Base-by-base conservation (phyloP, 2,797 vertebrate species). In the Pteronotus mesoamericanus region DNA sequence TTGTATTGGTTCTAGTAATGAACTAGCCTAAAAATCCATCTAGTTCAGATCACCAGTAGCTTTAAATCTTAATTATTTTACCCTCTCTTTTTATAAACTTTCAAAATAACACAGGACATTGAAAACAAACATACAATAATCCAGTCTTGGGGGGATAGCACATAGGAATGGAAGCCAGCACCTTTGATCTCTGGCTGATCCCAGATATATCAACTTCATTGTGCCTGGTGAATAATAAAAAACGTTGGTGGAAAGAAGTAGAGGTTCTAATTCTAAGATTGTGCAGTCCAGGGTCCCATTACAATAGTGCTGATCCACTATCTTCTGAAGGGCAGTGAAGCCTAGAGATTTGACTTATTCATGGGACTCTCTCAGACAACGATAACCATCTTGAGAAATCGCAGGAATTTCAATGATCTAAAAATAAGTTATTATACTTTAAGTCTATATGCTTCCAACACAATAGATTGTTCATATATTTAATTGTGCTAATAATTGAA, bases 381-480 rank as follows among this genome's bases (percentile, higher is more conserved):
- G 32, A 61, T 11, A 18, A 69, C 6, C 34, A 29, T 37, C 68
- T 91, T 57, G 24, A 71, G 75, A 91, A 91, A 4, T 77, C n/a
- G 26, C 86, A n/a, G 57, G 84, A 87, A 93, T 37, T 71, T 26
- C 55, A 66, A 14, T 29, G 29, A 77, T 61, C 44, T 80, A 48
- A 44, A 86, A 82, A 59, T 34, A 51, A 85, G 34, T 29, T 32
- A 64, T 21, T 14, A 12, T 37, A 22, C 22, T 87, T 51, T 29
- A 42, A 39, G 9, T 22, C 29, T 26, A 24, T 51, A 14, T 29
- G 66, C 75, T 93, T 71, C 75, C 59, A 89, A 24, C 34, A 34
- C 55, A 80, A 74, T 61, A 39, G 80, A 61, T 64, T 61, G n/a
- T 93, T 79, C 72, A 95, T 4, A 66, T 75, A 97, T 72, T 78